A percentile compares a stretch with the other conserved stretches of the same genome.
phyloP scores from a whole-genome alignment of 2,113 vertebrate species.

The Australoheros scitulus region DNA sequence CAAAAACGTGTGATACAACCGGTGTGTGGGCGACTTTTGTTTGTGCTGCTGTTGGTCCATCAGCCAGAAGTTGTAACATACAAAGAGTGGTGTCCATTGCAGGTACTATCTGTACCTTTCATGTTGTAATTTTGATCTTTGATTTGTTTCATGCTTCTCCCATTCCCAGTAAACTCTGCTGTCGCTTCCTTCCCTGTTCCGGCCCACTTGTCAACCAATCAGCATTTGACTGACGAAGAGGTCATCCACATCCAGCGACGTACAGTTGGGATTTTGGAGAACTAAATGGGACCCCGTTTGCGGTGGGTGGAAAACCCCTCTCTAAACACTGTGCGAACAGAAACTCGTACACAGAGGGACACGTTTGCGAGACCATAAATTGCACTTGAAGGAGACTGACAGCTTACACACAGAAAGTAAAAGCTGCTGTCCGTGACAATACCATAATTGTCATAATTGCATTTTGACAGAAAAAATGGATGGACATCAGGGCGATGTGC shows the following conservation, averaged over 20 bases:
- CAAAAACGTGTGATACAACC: neutral
- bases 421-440: constrained; percentile 32
- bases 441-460: neutral
- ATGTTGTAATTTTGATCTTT: neutral
- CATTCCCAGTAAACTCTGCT: neutral
- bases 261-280: neutral
- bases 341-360: neutral
- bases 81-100: neutral
- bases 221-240: too few species aligned
- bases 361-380: neutral
- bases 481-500: constrained; percentile 26
- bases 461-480: constrained; percentile 15
- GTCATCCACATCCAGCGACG: neutral
- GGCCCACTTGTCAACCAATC: neutral
- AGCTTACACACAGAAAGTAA: constrained; percentile 26
- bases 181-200: neutral
- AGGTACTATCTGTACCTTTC: too few species aligned
- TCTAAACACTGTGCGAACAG: too few species aligned
- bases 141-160: neutral
- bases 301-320: neutral
- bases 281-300: neutral
- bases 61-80: neutral
- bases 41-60: neutral
- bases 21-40: neutral
- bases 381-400: neutral